Conservation (phyloP, 1,140 invertebrate genomes). For the Nasonia vitripennis region DNA sequence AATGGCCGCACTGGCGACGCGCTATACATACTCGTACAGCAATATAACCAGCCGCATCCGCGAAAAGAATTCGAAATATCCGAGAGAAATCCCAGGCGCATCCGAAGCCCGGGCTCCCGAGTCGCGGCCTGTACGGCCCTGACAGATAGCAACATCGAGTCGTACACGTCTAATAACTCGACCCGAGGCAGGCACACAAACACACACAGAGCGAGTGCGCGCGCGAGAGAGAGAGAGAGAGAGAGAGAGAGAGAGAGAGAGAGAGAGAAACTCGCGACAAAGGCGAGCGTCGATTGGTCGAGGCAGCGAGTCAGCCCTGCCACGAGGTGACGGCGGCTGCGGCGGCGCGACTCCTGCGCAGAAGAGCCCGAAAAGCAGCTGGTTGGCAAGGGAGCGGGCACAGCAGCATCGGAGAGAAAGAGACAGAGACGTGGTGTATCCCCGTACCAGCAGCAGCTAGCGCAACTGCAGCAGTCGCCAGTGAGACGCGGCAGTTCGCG, state of each 20-base stretch:
- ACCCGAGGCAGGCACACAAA: neutral
- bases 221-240: no score
- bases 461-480: slow-evolving; percentile 58
- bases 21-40: no score
- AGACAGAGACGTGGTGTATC: neutral
- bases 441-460: neutral
- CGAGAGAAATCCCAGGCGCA: no score
- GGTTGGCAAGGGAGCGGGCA: slow-evolving; percentile 66
- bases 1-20: no score
- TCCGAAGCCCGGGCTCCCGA: no score
- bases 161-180: neutral
- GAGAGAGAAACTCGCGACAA: neutral
- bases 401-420: slow-evolving; percentile 8
- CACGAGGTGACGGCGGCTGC: neutral
- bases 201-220: neutral
- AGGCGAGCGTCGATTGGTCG: neutral
- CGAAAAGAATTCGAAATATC: no score
- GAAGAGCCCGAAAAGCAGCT: slow-evolving; percentile 60
- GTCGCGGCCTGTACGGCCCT: neutral
- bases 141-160: slow-evolving; percentile 33
- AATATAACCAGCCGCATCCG: no score
- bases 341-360: slow-evolving; percentile 58
- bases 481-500: slow-evolving; percentile 71
- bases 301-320: slow-evolving; percentile 12
- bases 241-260: no score